Conservation (phyloP, 1,140 invertebrate species). For the Neodiprion pinetum region DNA sequence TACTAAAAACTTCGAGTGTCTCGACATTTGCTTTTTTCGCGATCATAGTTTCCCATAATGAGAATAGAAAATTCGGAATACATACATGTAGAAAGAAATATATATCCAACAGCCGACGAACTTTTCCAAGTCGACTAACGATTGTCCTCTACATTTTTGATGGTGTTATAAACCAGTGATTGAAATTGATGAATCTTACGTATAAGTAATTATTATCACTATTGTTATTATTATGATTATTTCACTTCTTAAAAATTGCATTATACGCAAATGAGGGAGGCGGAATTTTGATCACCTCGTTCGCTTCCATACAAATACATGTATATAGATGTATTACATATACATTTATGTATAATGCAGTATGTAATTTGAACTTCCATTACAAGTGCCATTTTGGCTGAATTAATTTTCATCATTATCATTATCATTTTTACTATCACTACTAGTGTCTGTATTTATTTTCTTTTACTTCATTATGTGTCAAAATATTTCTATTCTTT, state of each 20-base stretch:
- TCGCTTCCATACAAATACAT: neutral
- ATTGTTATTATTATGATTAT: neutral
- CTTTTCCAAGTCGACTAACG: neutral
- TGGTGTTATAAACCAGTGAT: constrained; percentile 19
- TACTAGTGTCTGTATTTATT: too few relatives aligned
- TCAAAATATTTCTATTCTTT: too few relatives aligned
- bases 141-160: constrained; percentile 17
- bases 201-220: neutral
- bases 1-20: too few relatives aligned
- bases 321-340: neutral
- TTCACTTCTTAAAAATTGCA: neutral
- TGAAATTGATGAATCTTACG: neutral
- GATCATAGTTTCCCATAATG: neutral
- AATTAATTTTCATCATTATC: too few relatives aligned
- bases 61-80: neutral
- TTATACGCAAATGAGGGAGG: neutral
- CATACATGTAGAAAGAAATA: neutral
- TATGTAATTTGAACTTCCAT: too few relatives aligned
- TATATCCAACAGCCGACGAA: neutral
- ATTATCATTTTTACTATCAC: too few relatives aligned
- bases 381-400: too few relatives aligned
- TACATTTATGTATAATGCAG: neutral
- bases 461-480: too few relatives aligned
- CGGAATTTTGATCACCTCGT: neutral
- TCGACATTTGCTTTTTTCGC: too few relatives aligned